Conservation (phyloP, 2,888 invertebrate genomes). For the Philereme transversata region DNA sequence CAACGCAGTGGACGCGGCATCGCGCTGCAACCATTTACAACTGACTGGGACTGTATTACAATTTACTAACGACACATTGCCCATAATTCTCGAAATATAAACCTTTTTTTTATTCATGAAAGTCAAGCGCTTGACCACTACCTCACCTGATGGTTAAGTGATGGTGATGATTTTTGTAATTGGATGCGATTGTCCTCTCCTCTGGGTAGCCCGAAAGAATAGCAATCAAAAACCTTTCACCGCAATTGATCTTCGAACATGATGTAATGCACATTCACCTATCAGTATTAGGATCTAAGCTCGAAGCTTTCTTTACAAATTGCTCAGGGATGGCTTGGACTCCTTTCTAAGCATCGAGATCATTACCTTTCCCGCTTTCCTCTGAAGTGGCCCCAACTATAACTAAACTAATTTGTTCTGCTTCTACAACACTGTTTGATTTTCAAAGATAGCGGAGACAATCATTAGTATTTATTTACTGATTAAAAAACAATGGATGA, state of each 20-base stretch:
- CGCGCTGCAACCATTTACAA: neutral
- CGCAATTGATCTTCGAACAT: neutral
- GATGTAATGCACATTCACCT: slow-evolving; percentile 8
- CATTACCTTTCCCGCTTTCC: slow-evolving; percentile 1
- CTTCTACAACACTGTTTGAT: neutral
- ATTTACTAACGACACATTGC: no score
- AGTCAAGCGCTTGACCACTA: no score
- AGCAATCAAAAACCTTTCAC: neutral
- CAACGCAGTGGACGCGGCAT: neutral
- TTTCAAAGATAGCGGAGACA: neutral
- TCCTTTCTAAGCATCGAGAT: slow-evolving; percentile 7
- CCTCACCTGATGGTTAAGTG: no score
- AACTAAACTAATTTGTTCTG: slow-evolving; percentile 1
- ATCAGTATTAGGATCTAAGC: slow-evolving; percentile 9
- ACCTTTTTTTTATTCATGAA: no score
- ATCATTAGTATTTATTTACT: no score
- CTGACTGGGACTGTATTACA: no score
- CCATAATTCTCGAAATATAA: no score
- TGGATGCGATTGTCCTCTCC: no score
- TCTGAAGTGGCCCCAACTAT: neutral
- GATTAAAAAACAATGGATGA: no score
- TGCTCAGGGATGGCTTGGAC: slow-evolving; percentile 3
- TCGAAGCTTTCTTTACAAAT: slow-evolving; percentile 8
- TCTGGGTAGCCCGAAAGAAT: neutral
- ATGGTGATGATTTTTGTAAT: no score